These are phyloP conservation scores for Pachypeltis micranthus DNA, from an alignment of 1,140 invertebrate species.

Conservation along the genomic window DNA sequence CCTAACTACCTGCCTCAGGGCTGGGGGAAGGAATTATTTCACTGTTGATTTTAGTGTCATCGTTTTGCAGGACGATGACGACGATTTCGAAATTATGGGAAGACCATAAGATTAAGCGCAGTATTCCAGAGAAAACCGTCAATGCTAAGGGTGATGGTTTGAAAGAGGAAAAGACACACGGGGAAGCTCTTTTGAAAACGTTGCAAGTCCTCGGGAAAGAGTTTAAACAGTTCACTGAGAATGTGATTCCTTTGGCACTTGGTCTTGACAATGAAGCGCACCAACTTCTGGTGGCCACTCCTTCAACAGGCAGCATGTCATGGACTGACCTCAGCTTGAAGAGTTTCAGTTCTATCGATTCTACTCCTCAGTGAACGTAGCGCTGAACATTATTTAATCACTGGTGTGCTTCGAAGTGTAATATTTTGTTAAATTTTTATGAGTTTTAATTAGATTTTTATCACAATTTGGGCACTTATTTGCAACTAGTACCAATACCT, in stretches of 20 bases:
- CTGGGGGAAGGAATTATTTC: too few species aligned
- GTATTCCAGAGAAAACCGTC: not conserved
- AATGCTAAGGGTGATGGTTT: not conserved
- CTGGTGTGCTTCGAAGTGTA: too few species aligned
- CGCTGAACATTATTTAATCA: too few species aligned
- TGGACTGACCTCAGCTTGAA: not conserved
- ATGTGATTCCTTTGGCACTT: not conserved
- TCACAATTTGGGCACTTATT: too few species aligned
- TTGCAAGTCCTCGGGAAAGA: not conserved
- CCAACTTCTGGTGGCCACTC: not conserved
- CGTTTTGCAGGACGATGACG: not conserved
- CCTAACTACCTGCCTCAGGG: not conserved
- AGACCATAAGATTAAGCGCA: not conserved
- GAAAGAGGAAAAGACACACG: not conserved
- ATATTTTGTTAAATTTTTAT: constrained; percentile 12
- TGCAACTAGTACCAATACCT: too few species aligned
- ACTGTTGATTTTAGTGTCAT: not conserved
- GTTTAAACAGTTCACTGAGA: constrained; percentile 1
- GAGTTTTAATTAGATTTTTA: not conserved
- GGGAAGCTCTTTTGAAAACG: not conserved
- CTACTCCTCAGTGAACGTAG: not conserved
- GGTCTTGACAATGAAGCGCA: not conserved
- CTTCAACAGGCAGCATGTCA: not conserved
- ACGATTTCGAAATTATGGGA: not conserved
- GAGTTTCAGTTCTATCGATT: not conserved